phyloP scores from a whole-genome alignment of 1,140 invertebrate species.

The Caenorhabditis elegans region DNA sequence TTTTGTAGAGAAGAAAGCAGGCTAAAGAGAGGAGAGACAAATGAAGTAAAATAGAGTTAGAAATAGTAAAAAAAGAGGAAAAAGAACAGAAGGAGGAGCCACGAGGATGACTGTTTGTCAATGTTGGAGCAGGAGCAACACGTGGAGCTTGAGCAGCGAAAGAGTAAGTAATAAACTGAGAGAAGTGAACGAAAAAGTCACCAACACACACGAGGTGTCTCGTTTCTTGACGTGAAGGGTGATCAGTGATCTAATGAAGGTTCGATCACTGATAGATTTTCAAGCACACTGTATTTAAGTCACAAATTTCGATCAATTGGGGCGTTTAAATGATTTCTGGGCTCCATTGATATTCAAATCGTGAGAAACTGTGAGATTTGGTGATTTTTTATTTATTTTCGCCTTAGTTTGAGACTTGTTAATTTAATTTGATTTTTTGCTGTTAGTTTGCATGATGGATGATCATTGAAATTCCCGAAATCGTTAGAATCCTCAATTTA shows the following conservation, averaged over 20 bases:
- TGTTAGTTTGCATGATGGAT: no score
- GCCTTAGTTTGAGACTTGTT: no score
- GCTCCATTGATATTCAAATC: no score
- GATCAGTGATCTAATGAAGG: constrained; percentile 8
- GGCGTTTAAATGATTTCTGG: no score
- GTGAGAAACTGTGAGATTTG: no score
- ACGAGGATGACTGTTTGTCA: constrained; percentile 19
- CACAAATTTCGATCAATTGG: no score
- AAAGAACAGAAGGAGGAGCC: neutral
- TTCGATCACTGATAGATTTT: neutral
- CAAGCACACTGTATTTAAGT: no score
- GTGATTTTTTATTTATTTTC: no score
- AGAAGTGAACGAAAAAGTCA: neutral
- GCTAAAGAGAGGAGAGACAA: neutral
- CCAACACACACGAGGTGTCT: constrained; percentile 21
- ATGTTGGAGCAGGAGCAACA: neutral
- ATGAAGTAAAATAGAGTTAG: neutral
- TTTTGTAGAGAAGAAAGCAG: neutral
- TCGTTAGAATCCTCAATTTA: no score
- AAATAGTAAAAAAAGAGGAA: neutral
- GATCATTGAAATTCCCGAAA: no score
- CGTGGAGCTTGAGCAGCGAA: neutral
- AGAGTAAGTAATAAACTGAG: neutral
- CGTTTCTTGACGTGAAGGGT: neutral
- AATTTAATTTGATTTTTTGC: no score